Percentiles rank a stretch among this genome's conserved stretches.
Conservation (phyloP, 1,140 invertebrate genomes). For the Mylabris phalerata region DNA sequence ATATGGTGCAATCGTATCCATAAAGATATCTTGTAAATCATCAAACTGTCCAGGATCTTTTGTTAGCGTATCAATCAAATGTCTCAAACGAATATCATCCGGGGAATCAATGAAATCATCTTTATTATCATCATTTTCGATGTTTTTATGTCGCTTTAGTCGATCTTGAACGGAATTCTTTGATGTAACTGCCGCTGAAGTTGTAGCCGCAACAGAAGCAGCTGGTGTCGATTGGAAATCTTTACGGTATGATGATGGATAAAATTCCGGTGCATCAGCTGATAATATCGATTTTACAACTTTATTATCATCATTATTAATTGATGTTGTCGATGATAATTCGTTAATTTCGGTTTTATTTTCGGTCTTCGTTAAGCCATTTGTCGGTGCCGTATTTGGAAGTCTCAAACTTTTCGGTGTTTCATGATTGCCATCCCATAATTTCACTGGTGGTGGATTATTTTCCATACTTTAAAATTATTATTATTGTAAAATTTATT, state of each 20-base stretch:
- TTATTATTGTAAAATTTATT: background rate
- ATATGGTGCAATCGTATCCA: constrained; percentile 34
- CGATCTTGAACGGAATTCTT: constrained; percentile 15
- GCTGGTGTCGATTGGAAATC: background rate
- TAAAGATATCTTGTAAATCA: constrained; percentile 34
- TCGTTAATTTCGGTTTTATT: background rate
- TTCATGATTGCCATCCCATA: constrained; percentile 3
- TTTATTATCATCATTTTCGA: constrained; percentile 1
- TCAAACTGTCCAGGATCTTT: constrained; percentile 40
- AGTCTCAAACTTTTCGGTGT: background rate
- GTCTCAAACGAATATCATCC: constrained; percentile 23
- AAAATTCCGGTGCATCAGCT: constrained; percentile 24
- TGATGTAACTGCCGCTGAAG: background rate
- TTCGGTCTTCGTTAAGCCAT: background rate
- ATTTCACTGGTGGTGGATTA: background rate
- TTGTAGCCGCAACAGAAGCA: background rate
- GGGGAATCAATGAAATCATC: constrained; percentile 12
- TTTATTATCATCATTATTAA: background rate
- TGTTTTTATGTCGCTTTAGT: constrained; percentile 13
- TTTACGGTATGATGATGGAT: constrained; percentile 8
- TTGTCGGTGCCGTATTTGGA: constrained; percentile 4
- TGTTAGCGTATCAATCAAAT: constrained; percentile 32
- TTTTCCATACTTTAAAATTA: constrained; percentile 1
- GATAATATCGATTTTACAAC: constrained; percentile 16
- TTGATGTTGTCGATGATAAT: background rate